These are phyloP conservation scores for Atta cephalotes DNA, from an alignment of 1,140 invertebrate species.

Conservation along the genomic window DNA sequence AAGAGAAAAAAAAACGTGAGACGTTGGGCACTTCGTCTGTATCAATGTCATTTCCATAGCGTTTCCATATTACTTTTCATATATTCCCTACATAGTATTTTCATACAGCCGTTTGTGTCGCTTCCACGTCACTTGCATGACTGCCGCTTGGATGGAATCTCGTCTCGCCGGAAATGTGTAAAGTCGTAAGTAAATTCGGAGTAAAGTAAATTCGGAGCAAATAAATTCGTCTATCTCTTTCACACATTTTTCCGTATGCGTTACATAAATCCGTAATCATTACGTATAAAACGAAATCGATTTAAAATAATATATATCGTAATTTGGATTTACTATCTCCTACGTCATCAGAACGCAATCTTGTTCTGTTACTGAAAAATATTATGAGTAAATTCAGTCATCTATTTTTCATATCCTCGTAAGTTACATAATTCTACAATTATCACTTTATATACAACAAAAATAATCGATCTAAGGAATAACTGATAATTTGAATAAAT, in stretches of 20 bases:
- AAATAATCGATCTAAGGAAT: neutral
- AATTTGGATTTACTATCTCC: neutral
- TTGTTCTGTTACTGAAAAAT: neutral
- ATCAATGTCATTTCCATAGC: conserved; percentile 35
- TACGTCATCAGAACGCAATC: neutral
- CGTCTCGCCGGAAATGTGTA: conserved; percentile 1
- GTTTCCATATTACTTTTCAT: conserved; percentile 40
- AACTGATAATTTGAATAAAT: conserved; percentile 3
- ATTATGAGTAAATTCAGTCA: neutral
- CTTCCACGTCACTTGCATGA: conserved; percentile 24
- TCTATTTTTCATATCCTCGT: conserved; percentile 38
- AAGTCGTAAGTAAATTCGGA: conserved; percentile 11
- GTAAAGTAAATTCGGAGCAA: neutral
- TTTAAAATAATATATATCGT: neutral
- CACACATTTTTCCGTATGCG: neutral
- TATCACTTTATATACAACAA: conserved; percentile 64
- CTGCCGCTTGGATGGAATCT: conserved; percentile 25
- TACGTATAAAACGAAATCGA: neutral
- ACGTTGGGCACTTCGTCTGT: neutral
- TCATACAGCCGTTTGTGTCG: neutral
- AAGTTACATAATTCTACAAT: conserved; percentile 24
- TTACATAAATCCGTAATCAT: conserved; percentile 22
- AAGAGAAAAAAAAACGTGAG: neutral
- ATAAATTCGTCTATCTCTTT: neutral
- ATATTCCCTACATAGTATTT: neutral